Evolutionary conservation across 2,888 invertebrate species (phyloP), one percentile per base, ranked within the genome.

Genomic region (Callimorpha dominula): DNA sequence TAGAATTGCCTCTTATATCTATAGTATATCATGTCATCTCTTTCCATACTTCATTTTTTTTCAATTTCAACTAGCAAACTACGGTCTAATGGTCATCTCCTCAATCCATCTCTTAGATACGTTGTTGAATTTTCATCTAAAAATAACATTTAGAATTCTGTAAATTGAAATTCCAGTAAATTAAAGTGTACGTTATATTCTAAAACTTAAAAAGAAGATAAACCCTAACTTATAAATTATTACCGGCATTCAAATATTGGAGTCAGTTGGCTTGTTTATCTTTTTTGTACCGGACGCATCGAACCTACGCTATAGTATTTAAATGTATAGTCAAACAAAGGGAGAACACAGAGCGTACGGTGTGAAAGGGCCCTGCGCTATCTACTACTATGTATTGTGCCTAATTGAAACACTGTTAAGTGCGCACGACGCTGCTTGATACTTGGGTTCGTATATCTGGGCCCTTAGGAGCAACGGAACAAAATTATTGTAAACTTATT

Each of bases 241-340:
- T 90, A 89, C 89, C 84, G 87, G 86, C 88, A 86, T 88, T 87
- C 90, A 92, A 93, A 93, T 91, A 93, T 91, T 90, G 88, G 83
- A 87, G 88, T 86, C 87, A 83, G 86, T 81, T 89, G 89, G 88
- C 43, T 57, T 90, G 88, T 91, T 89, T 91, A 87, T 88, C 78
- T 80, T 84, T 80, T 78, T 81, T 80, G 73, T 88, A 89, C 90
- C 92, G 90, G 90, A 90, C 90, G 90, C 88, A 89, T 90, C 88
- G 87, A 85, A 86, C 86, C 87, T 87, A 85, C 86, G 85, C 87
- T 85, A 82, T 89, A 89, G 90, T 93, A 94, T 94, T 94, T 93
- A 93, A 94, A 94, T 95, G 93, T 94, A 91, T 94, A 90, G 90
- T 89, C 94, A 95, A 95, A 95, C 94, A 95, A 94, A 93, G 91